These are phyloP conservation scores for Cheilosia impressa DNA, from an alignment of 2,888 invertebrate genomes.

Conservation along the genomic window DNA sequence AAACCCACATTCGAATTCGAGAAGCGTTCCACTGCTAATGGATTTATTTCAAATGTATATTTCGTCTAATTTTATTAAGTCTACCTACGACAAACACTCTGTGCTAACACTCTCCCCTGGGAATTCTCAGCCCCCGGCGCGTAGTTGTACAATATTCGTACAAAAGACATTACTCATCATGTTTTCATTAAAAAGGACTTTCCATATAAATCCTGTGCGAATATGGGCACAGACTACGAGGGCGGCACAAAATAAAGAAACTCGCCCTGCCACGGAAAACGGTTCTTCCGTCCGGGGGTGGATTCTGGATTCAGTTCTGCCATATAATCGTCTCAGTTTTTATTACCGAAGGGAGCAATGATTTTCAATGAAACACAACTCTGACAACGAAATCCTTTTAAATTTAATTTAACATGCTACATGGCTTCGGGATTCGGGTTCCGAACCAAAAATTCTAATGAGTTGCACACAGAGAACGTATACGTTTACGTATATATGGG, in stretches of 20 bases:
- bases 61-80: slow-evolving; percentile 73
- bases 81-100: slow-evolving; percentile 55
- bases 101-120: slow-evolving; percentile 61
- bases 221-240: slow-evolving; percentile 42
- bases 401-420: slow-evolving; percentile 76
- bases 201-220: slow-evolving; percentile 67
- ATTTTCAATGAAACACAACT: slow-evolving; percentile 75
- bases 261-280: slow-evolving; percentile 38
- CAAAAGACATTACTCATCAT: slow-evolving; percentile 75
- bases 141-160: slow-evolving; percentile 55
- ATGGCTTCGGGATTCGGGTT: slow-evolving; percentile 48
- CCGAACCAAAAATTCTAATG: slow-evolving; percentile 61
- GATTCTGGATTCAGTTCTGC: slow-evolving; percentile 52
- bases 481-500: neutral
- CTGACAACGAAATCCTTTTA: slow-evolving; percentile 76
- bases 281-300: slow-evolving; percentile 60
- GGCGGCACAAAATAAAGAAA: slow-evolving; percentile 50
- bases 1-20: slow-evolving; percentile 52
- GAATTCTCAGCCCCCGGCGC: slow-evolving; percentile 21
- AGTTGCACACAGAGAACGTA: slow-evolving; percentile 40
- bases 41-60: slow-evolving; percentile 74
- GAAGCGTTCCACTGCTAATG: slow-evolving; percentile 65
- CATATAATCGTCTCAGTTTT: slow-evolving; percentile 75
- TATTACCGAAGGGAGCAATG: slow-evolving; percentile 76
- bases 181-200: slow-evolving; percentile 74